Percentiles rank a stretch among this genome's conserved stretches.
phyloP scores from a whole-genome alignment of 2,113 vertebrate species.

The Pristiophorus japonicus region DNA sequence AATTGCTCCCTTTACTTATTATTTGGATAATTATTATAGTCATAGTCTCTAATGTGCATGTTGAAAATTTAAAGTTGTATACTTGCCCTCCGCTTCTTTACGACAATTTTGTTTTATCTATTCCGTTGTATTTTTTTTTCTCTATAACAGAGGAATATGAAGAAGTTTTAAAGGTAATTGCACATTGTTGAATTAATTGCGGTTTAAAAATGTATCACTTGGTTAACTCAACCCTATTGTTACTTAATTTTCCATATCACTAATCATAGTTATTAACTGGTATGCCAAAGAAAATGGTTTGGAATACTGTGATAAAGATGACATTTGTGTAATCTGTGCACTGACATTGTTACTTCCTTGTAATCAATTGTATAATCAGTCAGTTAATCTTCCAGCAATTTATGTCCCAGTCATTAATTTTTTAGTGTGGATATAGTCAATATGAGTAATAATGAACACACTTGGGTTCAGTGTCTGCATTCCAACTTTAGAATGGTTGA shows the following conservation, averaged over 20 bases:
- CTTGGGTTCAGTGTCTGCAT: background rate
- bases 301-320: background rate
- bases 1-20: background rate
- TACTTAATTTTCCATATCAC: background rate
- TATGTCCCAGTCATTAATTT: background rate
- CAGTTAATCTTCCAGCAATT: background rate
- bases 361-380: background rate
- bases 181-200: background rate
- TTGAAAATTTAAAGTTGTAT: background rate
- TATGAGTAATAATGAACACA: background rate
- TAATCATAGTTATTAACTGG: background rate
- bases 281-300: background rate
- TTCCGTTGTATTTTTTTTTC: constrained; percentile 43
- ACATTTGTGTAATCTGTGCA: background rate
- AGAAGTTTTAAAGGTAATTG: constrained; percentile 90
- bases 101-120: background rate
- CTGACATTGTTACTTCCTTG: background rate
- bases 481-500: background rate
- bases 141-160: constrained; percentile 82
- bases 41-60: no score
- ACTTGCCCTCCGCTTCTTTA: background rate
- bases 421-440: background rate
- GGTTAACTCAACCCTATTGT: background rate
- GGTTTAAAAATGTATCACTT: background rate
- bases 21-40: background rate